Conservation (phyloP, 2,888 invertebrate genomes). For the Amphimallon solstitiale region DNA sequence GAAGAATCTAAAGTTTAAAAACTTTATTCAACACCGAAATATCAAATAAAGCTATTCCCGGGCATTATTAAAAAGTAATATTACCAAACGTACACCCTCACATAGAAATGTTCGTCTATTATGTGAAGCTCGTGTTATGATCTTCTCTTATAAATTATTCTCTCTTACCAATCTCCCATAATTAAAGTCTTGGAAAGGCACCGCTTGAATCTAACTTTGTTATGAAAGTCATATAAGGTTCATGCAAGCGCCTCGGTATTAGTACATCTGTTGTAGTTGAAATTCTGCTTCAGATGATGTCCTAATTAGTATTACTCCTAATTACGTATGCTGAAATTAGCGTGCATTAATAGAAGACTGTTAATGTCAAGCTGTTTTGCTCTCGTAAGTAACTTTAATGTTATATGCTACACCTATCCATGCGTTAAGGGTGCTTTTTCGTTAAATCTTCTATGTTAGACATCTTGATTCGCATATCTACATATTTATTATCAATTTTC, state of each 20-base stretch:
- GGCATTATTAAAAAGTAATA: no score
- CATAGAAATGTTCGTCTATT: neutral
- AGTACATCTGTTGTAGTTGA: slow-evolving; percentile 43
- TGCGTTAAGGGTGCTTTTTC: no score
- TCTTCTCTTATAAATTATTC: slow-evolving; percentile 28
- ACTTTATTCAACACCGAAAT: no score
- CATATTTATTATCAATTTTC: no score
- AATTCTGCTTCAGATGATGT: slow-evolving; percentile 43
- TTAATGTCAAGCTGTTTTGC: slow-evolving; percentile 10
- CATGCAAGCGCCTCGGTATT: slow-evolving; percentile 23
- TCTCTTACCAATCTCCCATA: slow-evolving; percentile 22
- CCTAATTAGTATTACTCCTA: slow-evolving; percentile 45
- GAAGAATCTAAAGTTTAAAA: no score
- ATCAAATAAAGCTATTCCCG: no score
- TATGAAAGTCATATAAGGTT: slow-evolving; percentile 24
- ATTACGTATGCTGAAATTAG: slow-evolving; percentile 45
- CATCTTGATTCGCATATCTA: no score
- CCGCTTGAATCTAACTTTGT: slow-evolving; percentile 32
- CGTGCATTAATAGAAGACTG: slow-evolving; percentile 39
- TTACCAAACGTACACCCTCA: neutral
- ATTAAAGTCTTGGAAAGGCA: slow-evolving; percentile 29
- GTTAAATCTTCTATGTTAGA: no score
- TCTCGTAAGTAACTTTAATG: neutral
- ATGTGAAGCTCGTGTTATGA: slow-evolving; percentile 4
- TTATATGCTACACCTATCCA: no score